Evolutionary conservation across 2,888 invertebrate species (phyloP), one percentile per base, ranked within the genome.

Genomic region (Chrysolina haemoptera): DNA sequence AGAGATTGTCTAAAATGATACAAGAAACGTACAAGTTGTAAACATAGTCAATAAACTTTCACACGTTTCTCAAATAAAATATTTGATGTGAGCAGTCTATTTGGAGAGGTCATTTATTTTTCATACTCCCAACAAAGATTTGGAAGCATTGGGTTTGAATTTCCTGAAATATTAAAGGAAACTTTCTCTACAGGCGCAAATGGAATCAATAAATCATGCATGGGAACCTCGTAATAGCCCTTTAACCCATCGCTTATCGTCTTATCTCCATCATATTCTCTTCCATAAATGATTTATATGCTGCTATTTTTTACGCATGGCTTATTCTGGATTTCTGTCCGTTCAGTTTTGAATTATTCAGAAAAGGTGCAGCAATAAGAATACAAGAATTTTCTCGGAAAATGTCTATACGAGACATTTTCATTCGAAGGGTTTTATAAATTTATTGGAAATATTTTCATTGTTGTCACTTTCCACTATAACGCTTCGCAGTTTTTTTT

Each of bases 261-360:
- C 27, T 59, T 59, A 59, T 59, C 59, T 59, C 27, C n/a, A 59
- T 59, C 22, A 59, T 59, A 59, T 59, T 59, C 59, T 35, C 27
- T 59, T 59, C 59, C 14, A 35, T 59, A 8, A 35, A 59, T 59
- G 59, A 59, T 27, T 59, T 27, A 59, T 59, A 35, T 59, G 22
- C 16, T 4, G 18, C 59, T 27, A 59, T 59, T 59, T 59, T 59
- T 22, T 27, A 35, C 27, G 10, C 12, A 59, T 5, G 59, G 14
- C 10, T 59, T 59, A 22, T 18, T 55, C 59, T 22, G 27, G 59
- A 35, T 59, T 27, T 59, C 16, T 14, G 35, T 16, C 22, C 53
- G 53, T 20, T 18, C 11, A 11, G 53, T 53, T 35, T 12, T 53
- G 22, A 53, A 53, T 53, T 20, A 53, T 53, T 53, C 53, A 53